Base-by-base conservation (phyloP, 2,113 vertebrate genomes). In the Phainopepla nitens region DNA sequence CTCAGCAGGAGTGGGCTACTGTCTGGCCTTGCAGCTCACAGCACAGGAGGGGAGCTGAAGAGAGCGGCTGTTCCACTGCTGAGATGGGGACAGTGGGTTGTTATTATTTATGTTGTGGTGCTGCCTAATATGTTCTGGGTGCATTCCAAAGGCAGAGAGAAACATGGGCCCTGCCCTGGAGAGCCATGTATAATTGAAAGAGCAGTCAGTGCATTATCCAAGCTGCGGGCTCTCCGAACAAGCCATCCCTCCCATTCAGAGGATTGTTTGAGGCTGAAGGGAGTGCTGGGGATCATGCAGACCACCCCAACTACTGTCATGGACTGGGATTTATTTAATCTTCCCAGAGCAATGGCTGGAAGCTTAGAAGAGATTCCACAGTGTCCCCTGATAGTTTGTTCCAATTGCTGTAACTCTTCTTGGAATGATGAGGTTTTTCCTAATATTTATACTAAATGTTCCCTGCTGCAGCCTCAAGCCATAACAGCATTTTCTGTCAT, bases 361-460 rank as follows among this genome's bases (percentile, higher is more conserved):
- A 90, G 80, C 88, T 93, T 92, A 83, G 61, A 82, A 79, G 77
- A 93, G 88, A 94, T 95, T 96, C 93, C 93, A 93, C 76, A 64
- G 64, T 35, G 87, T 96, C 89, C 95, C 94, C 49, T 90, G 96
- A 89, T 51, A 96, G 36, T 92, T 97, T 84, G 88, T 89, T 95
- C 92, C 93, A 93, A 87, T 84, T 94, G 82, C 86, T 93, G 86
- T 90, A 95, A 95, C 90, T 96, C 88, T 94, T 91, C 90, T 89
- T 96, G 93, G 94, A 96, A 96, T 93, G 65, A 93, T 11, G 54
- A 90, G 8, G 62, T 91, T 95, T 96, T 72, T 45, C 78, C 89
- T 94, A 93, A 89, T 96, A 97, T 96, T 96, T 94, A 96, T 89
- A 60, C 90, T 92, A 96, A 96, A 75, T 36, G 80, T 96, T 97